phyloP scores from a whole-genome alignment of 2,113 vertebrate genomes.

The Lasiurus cinereus region DNA sequence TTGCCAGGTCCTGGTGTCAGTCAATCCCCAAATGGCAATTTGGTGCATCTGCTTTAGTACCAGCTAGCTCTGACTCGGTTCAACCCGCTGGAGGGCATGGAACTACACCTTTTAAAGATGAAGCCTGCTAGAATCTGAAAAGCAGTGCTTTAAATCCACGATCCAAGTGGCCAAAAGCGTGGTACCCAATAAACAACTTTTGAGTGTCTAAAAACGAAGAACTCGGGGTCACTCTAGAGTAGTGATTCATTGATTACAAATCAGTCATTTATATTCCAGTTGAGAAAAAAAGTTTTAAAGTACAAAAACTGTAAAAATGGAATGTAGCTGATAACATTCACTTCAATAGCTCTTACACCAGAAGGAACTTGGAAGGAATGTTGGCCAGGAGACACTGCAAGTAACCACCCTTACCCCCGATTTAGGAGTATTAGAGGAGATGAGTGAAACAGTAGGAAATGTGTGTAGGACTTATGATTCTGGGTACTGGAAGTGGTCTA shows the following conservation, averaged over 20 bases:
- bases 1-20: neutral
- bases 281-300: neutral
- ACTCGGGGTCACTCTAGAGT: neutral
- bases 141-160: neutral
- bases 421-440: neutral
- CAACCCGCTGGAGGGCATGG: neutral
- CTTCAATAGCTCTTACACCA: neutral
- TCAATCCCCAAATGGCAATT: neutral
- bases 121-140: neutral
- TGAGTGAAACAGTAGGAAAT: neutral
- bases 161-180: neutral
- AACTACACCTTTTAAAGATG: neutral
- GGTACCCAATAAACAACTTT: neutral
- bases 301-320: neutral
- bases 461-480: accelerated
- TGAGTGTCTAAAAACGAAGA: constrained; percentile 29
- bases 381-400: neutral
- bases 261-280: neutral
- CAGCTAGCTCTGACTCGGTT: neutral
- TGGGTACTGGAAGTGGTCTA: neutral
- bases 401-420: too few relatives aligned
- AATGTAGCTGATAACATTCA: neutral
- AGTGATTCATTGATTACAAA: constrained; percentile 33
- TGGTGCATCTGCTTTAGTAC: neutral
- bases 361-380: neutral